Conservation (phyloP, 2,113 vertebrate species). For the Empidonax alnorum region DNA sequence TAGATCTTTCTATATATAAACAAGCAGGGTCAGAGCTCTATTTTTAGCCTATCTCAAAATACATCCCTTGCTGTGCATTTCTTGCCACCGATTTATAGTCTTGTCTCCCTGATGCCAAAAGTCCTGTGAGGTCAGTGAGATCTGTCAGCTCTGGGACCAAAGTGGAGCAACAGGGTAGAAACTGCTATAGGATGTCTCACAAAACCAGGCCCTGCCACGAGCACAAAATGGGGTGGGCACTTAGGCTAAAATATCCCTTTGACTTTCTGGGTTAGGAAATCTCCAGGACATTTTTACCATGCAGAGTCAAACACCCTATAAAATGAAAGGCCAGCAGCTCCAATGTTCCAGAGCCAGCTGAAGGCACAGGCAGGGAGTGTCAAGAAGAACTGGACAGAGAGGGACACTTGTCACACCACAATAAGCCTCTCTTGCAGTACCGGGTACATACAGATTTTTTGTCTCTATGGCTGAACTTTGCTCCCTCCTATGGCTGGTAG, state of each 20-base stretch:
- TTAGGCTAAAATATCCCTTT: not conserved
- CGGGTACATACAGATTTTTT: not conserved
- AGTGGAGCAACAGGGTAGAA: not conserved
- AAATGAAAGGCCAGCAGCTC: not conserved
- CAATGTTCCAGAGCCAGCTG: not conserved
- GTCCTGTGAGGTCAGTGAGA: not conserved
- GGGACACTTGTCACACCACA: not conserved
- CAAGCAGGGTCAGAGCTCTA: not conserved
- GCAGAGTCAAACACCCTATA: not conserved
- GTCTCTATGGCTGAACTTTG: not conserved
- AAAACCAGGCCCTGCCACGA: not conserved
- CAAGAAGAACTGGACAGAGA: accelerated
- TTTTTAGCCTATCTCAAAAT: slow-evolving; percentile 37
- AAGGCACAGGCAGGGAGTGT: accelerated
- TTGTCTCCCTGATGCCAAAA: not conserved
- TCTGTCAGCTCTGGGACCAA: not conserved
- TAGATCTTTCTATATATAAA: slow-evolving; percentile 40
- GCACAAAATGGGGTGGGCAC: not conserved
- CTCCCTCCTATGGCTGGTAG: not conserved
- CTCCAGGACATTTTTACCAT: not conserved
- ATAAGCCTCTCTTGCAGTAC: not conserved
- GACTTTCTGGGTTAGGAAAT: not conserved
- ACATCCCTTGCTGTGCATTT: slow-evolving; percentile 20
- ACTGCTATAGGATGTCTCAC: not conserved
- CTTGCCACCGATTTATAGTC: not conserved